Evolutionary conservation across 2,797 vertebrate species (phyloP), one percentile per base, ranked within the genome.

Genomic region (Scarus forsteni): DNA sequence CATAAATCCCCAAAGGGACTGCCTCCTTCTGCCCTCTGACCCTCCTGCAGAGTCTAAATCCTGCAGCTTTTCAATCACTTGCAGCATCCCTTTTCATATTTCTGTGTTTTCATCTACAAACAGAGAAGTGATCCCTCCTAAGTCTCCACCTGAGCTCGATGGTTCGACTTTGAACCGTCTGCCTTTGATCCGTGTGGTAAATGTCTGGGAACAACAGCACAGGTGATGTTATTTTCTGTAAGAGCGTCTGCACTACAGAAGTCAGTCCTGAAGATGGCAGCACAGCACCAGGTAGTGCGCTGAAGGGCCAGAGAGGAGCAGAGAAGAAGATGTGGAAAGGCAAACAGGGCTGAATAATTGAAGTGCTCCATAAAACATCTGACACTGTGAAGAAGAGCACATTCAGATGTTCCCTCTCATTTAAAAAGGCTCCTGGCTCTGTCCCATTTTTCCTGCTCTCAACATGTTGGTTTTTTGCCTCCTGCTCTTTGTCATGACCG

Each of bases 291-390:
- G 46, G 16, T 1, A 55, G 64, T 11, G 11, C 7, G 14, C 36
- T 39, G 52, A 36, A 44, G 6, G 54, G 16, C 35, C 65, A 75
- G 51, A 36, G 55, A 40, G 49, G 53, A 56, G 63, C 66, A 19
- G 43, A 46, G 70, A 49, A 50, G 68, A 80, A 67, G 69, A 73
- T 52, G 70, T 57, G 54, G 61, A 65, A 72, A 52, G 49, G 56
- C 55, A 80, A 82, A 78, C 51, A 59, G 51, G 60, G 60, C 66
- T 88, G 64, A 88, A 88, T 87, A 77, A 90, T 87, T 84, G 3
- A 87, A 45, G 51, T 60, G 62, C 63, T 84, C 75, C 60, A 86
- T 85, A 66, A 91, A 88, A 78, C 70, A 78, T 85, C 59, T 74
- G 77, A 86, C 9, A 67, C 48, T 18, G 48, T 5, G 55, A 68